Evolutionary conservation across 2,797 vertebrate species (phyloP), one percentile per base, ranked within the genome.

Genomic region (Anolis apletophallus): DNA sequence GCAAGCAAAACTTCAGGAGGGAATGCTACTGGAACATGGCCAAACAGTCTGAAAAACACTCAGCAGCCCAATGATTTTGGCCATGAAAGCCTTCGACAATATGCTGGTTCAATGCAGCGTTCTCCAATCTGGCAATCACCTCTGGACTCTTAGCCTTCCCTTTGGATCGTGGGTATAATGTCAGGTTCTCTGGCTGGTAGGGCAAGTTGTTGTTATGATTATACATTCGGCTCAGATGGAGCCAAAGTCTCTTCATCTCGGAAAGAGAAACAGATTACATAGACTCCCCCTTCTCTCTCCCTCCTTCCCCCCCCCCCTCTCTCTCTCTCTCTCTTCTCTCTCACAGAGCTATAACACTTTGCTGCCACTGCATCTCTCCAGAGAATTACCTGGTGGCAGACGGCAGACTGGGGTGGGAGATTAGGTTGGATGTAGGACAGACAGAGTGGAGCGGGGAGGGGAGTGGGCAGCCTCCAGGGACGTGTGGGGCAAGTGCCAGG

Each of bases 381-480:
- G 83, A 10, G 88, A 88, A 88, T 83, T 85, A 82, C 88, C 87
- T 6, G 77, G 11, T 13, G 14, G 85, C 86, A 77, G 90, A 84
- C 85, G 29, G 69, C 75, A 32, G 88, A 78, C 86, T 81, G 85
- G 64, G 46, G 71, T 29, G 83, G 57, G 87, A 77, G 93, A 93
- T 93, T 93, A 94, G 88, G 3, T 0, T 74, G 85, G 90, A 93
- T 94, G 67, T 90, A 90, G 91, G 87, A 71, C 91, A 87, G 88
- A 69, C 5, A 29, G 73, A 85, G 81, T 0, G 6, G 1, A 50
- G 80, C 76, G 69, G 71, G 19, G 3, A 52, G 29, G 12, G 81
- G 2, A 40, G 40, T 40, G 40, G 75, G 85, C 36, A 72, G 50
- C 64, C 59, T 0, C 78, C 77, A 26, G n/a, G 19, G 29, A 3